A percentile compares a stretch with the other conserved stretches of the same genome.
Conservation (phyloP, 2,113 vertebrate species). For the Progne subis region DNA sequence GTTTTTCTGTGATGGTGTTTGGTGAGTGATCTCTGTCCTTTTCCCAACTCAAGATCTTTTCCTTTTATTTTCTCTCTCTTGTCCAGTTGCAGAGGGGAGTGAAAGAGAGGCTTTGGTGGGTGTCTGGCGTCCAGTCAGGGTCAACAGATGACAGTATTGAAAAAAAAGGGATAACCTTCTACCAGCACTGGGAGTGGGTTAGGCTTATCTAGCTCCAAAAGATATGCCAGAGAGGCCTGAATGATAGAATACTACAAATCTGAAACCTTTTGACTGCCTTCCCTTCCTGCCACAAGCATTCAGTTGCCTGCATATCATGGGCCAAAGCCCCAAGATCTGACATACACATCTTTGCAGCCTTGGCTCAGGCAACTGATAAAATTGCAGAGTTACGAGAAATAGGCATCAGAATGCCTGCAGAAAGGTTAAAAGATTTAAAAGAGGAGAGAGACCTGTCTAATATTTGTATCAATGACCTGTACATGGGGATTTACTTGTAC, state of each 20-base stretch:
- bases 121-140: neutral
- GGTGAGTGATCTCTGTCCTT: neutral
- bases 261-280: neutral
- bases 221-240: neutral
- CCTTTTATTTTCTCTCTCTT: neutral
- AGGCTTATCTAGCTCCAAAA: neutral
- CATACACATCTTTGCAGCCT: neutral
- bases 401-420: neutral
- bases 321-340: neutral
- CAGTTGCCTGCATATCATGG: neutral
- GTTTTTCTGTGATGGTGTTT: neutral
- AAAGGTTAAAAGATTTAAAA: neutral
- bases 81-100: neutral
- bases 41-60: accelerated
- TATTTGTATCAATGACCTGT: neutral
- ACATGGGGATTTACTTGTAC: accelerated
- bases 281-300: neutral
- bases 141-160: accelerated
- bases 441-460: neutral
- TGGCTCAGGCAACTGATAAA: neutral
- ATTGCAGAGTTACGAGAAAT: neutral
- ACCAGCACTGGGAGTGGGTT: neutral
- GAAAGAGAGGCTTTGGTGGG: neutral
- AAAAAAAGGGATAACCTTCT: neutral
- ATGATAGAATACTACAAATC: neutral